Evolutionary conservation across 2,797 vertebrate genomes (phyloP).

Genomic region (Sebastes minor): DNA sequence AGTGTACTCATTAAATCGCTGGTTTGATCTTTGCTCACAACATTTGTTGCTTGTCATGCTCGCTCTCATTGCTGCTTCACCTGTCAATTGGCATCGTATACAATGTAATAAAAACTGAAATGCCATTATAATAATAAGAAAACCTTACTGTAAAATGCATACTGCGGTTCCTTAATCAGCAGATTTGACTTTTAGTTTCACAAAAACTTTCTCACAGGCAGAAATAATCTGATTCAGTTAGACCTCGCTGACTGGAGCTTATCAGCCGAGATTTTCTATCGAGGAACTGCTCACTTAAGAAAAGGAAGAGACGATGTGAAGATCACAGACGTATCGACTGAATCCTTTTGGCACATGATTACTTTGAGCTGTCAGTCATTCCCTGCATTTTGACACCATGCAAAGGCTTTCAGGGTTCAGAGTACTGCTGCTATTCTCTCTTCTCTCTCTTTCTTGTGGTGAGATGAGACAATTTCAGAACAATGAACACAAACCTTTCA

Average conservation of each 20-base stretch:
- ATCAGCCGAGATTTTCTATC: neutral
- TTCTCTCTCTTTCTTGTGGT: neutral
- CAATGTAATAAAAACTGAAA: neutral
- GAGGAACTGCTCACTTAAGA: neutral
- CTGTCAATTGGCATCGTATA: neutral
- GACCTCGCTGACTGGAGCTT: neutral
- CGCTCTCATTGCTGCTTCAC: conserved; percentile 2
- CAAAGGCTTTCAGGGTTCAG: neutral
- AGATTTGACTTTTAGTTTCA: neutral
- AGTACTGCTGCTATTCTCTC: neutral
- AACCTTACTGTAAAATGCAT: neutral
- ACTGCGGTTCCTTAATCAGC: neutral
- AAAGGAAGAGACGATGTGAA: neutral
- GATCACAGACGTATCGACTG: neutral
- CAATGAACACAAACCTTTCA: neutral
- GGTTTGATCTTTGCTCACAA: conserved; percentile 34
- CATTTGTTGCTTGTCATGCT: conserved; percentile 22
- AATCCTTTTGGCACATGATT: neutral
- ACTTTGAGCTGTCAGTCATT: neutral
- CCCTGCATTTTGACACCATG: neutral
- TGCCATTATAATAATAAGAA: neutral
- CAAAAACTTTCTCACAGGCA: neutral
- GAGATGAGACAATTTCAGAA: neutral
- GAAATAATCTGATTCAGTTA: neutral
- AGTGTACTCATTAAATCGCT: conserved; percentile 41